Conservation (phyloP, 53 echinoderm and acorn worm species). For the Holothuria leucospilota region DNA sequence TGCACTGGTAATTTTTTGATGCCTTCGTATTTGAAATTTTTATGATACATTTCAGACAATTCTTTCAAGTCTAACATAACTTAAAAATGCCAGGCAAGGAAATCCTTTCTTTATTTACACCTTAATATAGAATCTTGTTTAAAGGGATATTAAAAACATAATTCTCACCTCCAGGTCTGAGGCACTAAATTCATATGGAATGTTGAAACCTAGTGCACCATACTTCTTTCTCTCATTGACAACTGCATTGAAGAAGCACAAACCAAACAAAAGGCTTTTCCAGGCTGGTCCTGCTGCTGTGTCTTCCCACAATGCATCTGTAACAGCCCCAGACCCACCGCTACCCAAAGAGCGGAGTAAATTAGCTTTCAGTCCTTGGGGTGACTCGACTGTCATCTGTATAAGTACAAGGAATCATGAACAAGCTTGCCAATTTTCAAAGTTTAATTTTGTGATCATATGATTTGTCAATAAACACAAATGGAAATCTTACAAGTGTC, state of each 20-base stretch:
- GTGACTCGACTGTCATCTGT: conserved; percentile 97
- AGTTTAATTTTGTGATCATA: too few species aligned
- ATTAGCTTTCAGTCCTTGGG: conserved; percentile 97
- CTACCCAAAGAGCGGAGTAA: conserved; percentile 83
- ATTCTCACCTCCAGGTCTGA: conserved; percentile 87
- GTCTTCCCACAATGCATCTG: conserved; percentile 90
- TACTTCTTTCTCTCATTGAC: conserved; percentile 97
- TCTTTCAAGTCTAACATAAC: too few species aligned
- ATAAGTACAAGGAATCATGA: neutral
- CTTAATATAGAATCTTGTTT: conserved; percentile 68
- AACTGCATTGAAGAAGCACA: conserved; percentile 97
- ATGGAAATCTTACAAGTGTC: too few species aligned
- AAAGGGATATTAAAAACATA: conserved; percentile 51
- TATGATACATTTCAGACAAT: too few species aligned
- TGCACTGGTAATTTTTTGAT: too few species aligned
- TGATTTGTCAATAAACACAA: too few species aligned
- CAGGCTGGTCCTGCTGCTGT: conserved; percentile 78
- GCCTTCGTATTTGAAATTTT: too few species aligned
- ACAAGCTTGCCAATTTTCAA: neutral
- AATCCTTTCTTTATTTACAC: too few species aligned
- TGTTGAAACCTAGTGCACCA: conserved; percentile 96
- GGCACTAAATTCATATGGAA: conserved; percentile 93
- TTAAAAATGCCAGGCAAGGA: too few species aligned
- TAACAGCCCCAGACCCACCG: conserved; percentile 74
- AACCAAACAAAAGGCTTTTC: conserved; percentile 92